Base-by-base conservation (phyloP, 2,888 invertebrate species). In the Athalia circularis region DNA sequence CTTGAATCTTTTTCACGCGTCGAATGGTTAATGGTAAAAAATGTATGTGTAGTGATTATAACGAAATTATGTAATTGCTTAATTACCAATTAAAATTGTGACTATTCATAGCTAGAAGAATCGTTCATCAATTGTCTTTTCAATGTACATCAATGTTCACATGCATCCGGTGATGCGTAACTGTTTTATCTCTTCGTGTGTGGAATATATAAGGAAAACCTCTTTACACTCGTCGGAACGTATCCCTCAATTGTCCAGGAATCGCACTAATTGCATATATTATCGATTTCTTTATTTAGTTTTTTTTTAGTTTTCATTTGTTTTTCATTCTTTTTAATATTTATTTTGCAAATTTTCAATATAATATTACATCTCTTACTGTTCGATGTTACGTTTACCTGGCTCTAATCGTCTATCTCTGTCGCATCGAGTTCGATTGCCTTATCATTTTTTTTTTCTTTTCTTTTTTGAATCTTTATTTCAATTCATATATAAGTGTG, bases 371-470 rank as follows among this genome's bases (percentile, higher is more conserved):
- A 82, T 84, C 81, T 85, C 84, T 87, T 82, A 87, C 82, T 88
- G 87, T 88, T 89, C 85, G 86, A 85, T 89, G 88, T 89, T 87
- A 87, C 81, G 82, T 85, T 84, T 86, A 87, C 86, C 84, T 79
- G 87, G 86, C 85, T 86, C 85, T 86, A 84, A 88, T 70, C 54
- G 68, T 70, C 68, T 70, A 43, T 70, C 43, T 70, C 52, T 70
- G 68, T 70, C 54, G 68, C 68, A 70, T 70, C 54, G 54, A 43
- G n/a, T 65, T 70, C n/a, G 50, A 70, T 70, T 57, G 52, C 54
- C 57, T 29, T 70, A 70, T 70, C 68, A 54, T 29, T 70, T 70
- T 43, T 43, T 70, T n/a, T 61, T 5, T 61, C 6, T 61, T 2
- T 6, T 45, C 45, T 8, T 8, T 70, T n/a, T 54, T 11, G 9